These are phyloP conservation scores for Hermatobates lingyangjiaoensis DNA, from an alignment of 1,140 invertebrate species.

Conservation along the genomic window DNA sequence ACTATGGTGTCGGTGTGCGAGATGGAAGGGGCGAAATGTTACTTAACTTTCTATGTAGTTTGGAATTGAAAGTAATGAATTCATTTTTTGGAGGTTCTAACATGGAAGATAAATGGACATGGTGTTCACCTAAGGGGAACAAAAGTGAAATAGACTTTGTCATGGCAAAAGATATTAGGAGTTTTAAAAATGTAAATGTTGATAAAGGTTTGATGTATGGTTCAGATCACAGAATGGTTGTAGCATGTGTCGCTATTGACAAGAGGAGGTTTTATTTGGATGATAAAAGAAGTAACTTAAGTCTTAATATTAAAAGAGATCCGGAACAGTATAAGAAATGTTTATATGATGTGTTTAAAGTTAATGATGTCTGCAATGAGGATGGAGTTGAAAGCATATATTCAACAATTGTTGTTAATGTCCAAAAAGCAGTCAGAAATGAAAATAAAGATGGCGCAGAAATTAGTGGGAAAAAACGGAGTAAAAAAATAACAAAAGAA, in stretches of 20 bases:
- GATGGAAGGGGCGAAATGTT: not conserved
- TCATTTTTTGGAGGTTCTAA: not conserved
- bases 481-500: not conserved
- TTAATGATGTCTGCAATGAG: not conserved
- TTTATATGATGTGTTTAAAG: not conserved
- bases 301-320: not conserved
- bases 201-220: not conserved
- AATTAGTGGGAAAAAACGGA: not conserved
- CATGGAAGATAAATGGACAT: not conserved
- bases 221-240: not conserved
- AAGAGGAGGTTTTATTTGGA: not conserved
- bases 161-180: not conserved
- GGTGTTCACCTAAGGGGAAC: not conserved
- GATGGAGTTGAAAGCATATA: not conserved
- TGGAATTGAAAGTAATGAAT: not conserved
- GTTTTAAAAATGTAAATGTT: not conserved
- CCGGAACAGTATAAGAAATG: not conserved
- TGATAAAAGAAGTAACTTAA: not conserved
- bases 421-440: not conserved
- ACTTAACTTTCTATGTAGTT: not conserved
- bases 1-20: not conserved
- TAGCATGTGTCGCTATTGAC: not conserved
- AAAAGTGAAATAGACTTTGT: not conserved
- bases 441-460: not conserved
- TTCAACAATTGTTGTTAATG: not conserved